Evolutionary conservation across 2,797 vertebrate genomes (phyloP), one percentile per base, ranked within the genome.

Genomic region (Toxotes lorentzi): DNA sequence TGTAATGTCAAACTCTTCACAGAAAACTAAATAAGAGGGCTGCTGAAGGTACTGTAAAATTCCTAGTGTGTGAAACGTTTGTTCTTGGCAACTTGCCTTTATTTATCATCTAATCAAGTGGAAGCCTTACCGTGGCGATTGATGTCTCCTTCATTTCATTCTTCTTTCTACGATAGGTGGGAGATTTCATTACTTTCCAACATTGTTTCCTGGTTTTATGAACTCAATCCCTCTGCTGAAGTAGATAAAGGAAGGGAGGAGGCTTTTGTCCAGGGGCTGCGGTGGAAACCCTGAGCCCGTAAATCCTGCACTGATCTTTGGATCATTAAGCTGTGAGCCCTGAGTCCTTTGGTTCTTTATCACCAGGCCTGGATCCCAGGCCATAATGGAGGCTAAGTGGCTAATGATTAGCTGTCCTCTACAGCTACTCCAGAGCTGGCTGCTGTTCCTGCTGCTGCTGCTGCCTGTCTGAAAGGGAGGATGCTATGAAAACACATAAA

Each of bases 331-430:
- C 87, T 66, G 77, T 76, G 87, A 88, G 90, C 86, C 80, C 66
- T 27, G 66, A 84, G 83, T 86, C 82, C 69, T 89, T 84, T 81
- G 88, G 83, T 92, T 90, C 88, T 93, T 94, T 92, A 92, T 93
- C 89, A 89, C 90, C 87, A 79, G 79, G 84, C 81, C 76, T 79
- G 86, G 86, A 92, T 93, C 86, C 86, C 86, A 67, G 85, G 78
- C 85, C 84, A 83, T 93, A 92, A 94, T 91, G 67, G 89, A 82
- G 88, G 89, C 91, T 93, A 93, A 93, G 91, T 92, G 91, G 92
- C 91, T 92, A 93, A 93, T 93, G 91, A 94, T 94, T 93, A 93
- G 92, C 93, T 91, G 92, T 94, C 91, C 48, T 67, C 77, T 56
- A 43, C 86, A 87, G 84, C 82, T 76, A 73, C 81, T 85, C 57